A percentile compares a stretch with the other conserved stretches of the same genome.
These are phyloP conservation scores for Diaprepes abbreviatus DNA, from an alignment of 2,888 invertebrate genomes.

Conservation along the genomic window DNA sequence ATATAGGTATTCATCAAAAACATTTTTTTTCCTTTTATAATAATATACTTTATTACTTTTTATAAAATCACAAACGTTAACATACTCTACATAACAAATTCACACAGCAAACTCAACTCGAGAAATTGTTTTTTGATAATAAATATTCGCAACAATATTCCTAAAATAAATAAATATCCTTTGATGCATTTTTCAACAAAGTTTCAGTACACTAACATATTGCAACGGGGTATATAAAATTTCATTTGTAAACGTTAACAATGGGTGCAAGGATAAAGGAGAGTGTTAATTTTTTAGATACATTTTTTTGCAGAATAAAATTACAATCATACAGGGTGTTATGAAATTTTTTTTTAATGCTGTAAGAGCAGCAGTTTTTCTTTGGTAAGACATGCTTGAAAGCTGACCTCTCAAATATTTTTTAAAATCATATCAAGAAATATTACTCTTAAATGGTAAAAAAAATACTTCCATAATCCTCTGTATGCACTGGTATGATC, in stretches of 20 bases:
- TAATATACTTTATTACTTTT: conserved; percentile 56
- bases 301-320: background rate
- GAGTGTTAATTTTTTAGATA: background rate
- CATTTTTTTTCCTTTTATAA: too few relatives aligned
- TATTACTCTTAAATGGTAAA: too few relatives aligned
- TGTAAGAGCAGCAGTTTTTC: too few relatives aligned
- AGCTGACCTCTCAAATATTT: too few relatives aligned
- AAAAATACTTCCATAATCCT: too few relatives aligned
- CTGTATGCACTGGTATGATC: too few relatives aligned
- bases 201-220: conserved; percentile 16
- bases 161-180: conserved; percentile 46
- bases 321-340: background rate
- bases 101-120: conserved; percentile 62
- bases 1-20: too few relatives aligned
- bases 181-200: conserved; percentile 32
- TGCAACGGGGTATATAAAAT: conserved; percentile 36
- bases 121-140: conserved; percentile 30
- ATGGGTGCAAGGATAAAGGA: conserved; percentile 2
- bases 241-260: conserved; percentile 30
- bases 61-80: conserved; percentile 69
- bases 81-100: conserved; percentile 66
- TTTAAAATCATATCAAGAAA: too few relatives aligned
- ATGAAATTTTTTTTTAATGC: too few relatives aligned
- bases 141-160: conserved; percentile 36
- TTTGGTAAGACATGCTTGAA: too few relatives aligned